phyloP scores from a whole-genome alignment of 2,888 invertebrate species.

The Drosophila percnosoma region DNA sequence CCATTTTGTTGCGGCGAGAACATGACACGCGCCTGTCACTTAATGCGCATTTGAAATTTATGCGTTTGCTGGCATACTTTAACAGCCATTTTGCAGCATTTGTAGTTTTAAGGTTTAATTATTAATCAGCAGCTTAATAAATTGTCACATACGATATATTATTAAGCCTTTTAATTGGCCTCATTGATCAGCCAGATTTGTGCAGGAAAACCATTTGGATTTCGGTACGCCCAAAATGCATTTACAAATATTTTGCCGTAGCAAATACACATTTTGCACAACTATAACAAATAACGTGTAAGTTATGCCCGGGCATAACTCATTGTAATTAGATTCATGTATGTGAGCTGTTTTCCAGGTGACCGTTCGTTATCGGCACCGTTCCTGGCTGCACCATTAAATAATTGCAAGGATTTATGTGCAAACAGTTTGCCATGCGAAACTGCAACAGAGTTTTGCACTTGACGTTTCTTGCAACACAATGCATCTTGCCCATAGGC shows the following conservation, averaged over 20 bases:
- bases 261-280: slow-evolving; percentile 27
- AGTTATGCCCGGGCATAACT: slow-evolving; percentile 70
- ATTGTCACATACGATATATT: slow-evolving; percentile 22
- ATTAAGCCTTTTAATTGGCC: slow-evolving; percentile 46
- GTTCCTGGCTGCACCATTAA: slow-evolving; percentile 63
- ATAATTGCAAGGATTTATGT: slow-evolving; percentile 76
- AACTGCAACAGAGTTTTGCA: slow-evolving; percentile 41
- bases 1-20: slow-evolving; percentile 72
- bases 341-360: slow-evolving; percentile 23
- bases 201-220: slow-evolving; percentile 46
- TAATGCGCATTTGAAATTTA: slow-evolving; percentile 39
- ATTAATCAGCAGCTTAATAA: slow-evolving; percentile 20
- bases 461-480: slow-evolving; percentile 44
- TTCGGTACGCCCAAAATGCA: slow-evolving; percentile 15
- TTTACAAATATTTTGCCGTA: slow-evolving; percentile 44
- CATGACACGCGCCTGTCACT: slow-evolving; percentile 72
- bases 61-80: slow-evolving; percentile 20
- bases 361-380: slow-evolving; percentile 61
- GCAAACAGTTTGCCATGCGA: slow-evolving; percentile 62
- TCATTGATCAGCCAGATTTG: slow-evolving; percentile 41
- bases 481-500: slow-evolving; percentile 65
- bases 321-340: slow-evolving; percentile 72
- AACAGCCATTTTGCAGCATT: slow-evolving; percentile 6
- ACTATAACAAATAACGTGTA: slow-evolving; percentile 20
- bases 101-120: slow-evolving; percentile 22